Evolutionary conservation across 2,113 vertebrate species (phyloP).

Genomic region (Vulpes ferrilata): DNA sequence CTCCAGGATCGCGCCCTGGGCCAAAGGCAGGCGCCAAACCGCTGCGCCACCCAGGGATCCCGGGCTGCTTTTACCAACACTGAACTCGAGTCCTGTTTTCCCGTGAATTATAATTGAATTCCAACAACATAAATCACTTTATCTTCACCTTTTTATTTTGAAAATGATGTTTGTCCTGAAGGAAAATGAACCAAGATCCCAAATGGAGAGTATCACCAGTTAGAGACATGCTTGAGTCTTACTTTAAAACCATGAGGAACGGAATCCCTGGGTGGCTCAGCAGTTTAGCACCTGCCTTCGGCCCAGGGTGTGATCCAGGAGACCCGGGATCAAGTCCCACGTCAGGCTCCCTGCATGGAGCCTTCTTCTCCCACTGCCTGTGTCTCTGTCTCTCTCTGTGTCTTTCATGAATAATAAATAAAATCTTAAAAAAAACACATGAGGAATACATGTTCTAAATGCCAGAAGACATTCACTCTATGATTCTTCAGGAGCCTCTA

Average conservation of each 20-base stretch:
- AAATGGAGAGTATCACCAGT: neutral
- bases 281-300: too few relatives aligned
- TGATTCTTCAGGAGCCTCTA: neutral
- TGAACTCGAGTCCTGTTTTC: neutral
- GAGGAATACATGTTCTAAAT: too few relatives aligned
- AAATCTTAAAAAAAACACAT: neutral
- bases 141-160: neutral
- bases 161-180: neutral
- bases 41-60: too few relatives aligned
- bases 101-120: neutral
- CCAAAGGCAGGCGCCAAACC: too few relatives aligned
- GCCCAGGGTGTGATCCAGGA: too few relatives aligned
- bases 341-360: too few relatives aligned
- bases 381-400: too few relatives aligned
- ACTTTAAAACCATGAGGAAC: neutral
- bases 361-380: too few relatives aligned
- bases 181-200: neutral
- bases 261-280: too few relatives aligned
- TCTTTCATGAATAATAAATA: too few relatives aligned
- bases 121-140: neutral
- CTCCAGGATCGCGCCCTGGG: too few relatives aligned
- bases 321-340: too few relatives aligned
- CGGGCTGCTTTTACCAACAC: neutral
- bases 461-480: fast-evolving
- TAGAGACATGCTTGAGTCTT: fast-evolving